Base-by-base conservation (phyloP, 2,888 invertebrate species). In the Cremastinae sp. region DNA sequence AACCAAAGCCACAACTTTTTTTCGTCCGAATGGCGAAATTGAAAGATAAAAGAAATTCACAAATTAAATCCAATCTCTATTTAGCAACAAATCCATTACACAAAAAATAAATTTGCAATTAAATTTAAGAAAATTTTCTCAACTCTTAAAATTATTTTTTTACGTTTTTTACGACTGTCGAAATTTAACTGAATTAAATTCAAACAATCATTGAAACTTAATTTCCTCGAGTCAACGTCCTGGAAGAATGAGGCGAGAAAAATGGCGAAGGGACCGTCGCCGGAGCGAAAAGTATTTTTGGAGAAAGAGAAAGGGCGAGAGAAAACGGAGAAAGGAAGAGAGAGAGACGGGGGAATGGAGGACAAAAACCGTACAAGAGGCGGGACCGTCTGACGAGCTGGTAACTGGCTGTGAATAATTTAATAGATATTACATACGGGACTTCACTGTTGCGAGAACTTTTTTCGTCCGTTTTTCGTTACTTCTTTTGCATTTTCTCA, bases 351-450 rank as follows among this genome's bases (percentile, higher is more conserved):
- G 55, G 28, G 28, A 55, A 70, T 59, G 59, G 69, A 51, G 69
- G 72, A 74, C 79, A 81, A 84, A 83, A 84, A 84, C 79, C 56
- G 76, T 65, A 75, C 75, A 80, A 80, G 79, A 82, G 84, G 84
- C 84, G 83, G 84, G 79, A 66, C 81, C 76, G 79, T 78, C 82
- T 84, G 85, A 85, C 82, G 85, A 85, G 84, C 84, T 82, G 85
- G 84, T 85, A 85, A 85, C 85, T 84, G 83, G 80, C 84, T 85
- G 85, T 84, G 85, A 85, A 85, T 85, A 85, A 85, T 85, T 84
- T 84, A 84, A 84, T 84, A 83, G 83, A 83, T 82, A 82, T 84
- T 83, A 72, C 80, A 79, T 82, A 80, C 81, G 79, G 75, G 28
- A 28, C 28, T 79, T 74, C 76, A 70, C 66, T 64, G 59, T 55